Evolutionary conservation across 2,113 vertebrate species (phyloP).

Genomic region (Cynocephalus volans): DNA sequence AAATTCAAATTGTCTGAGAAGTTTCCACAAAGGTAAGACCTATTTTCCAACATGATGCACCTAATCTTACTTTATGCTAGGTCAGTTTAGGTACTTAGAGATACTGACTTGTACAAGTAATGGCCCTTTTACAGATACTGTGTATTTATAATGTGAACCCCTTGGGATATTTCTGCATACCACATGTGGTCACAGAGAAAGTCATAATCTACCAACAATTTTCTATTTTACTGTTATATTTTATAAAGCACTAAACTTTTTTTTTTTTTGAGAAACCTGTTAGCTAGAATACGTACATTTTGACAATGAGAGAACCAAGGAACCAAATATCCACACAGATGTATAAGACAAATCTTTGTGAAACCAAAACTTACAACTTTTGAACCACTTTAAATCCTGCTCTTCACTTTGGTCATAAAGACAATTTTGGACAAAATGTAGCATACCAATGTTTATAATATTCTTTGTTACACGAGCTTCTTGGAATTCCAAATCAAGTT

Average conservation of each 20-base stretch:
- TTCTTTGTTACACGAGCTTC: background rate
- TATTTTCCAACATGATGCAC: background rate
- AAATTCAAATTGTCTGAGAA: background rate
- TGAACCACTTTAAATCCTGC: background rate
- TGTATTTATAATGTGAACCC: background rate
- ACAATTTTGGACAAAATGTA: background rate
- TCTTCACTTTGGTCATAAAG: background rate
- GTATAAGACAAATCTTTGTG: background rate
- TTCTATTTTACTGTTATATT: background rate
- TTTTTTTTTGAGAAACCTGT: background rate
- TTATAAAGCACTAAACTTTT: background rate
- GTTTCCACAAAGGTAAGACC: background rate
- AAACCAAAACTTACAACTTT: background rate
- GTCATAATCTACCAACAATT: background rate
- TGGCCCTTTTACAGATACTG: background rate
- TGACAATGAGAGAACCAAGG: background rate
- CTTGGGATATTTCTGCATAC: background rate
- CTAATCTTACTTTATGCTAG: background rate
- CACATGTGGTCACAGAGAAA: background rate
- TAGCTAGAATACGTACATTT: background rate
- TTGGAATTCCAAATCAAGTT: constrained; percentile 24
- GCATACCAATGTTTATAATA: background rate
- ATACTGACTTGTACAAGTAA: background rate
- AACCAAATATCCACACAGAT: background rate
- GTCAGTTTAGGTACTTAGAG: background rate